A percentile compares a stretch with the other conserved stretches of the same genome.
phyloP scores from a whole-genome alignment of 2,797 vertebrate species.

The Morelia viridis region DNA sequence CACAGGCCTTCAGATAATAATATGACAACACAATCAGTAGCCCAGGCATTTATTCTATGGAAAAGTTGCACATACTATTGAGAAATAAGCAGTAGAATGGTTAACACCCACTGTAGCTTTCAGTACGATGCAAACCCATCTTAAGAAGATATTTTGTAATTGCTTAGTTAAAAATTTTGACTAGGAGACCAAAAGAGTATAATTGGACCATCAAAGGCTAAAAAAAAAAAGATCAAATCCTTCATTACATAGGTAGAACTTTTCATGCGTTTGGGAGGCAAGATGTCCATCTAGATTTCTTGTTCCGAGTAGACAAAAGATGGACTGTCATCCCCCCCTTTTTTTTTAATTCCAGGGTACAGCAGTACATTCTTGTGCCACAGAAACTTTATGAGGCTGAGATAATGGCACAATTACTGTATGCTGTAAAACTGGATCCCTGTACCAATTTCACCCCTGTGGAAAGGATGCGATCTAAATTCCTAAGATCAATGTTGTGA shows the following conservation, averaged over 20 bases:
- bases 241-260: no score
- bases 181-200: no score
- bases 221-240: no score
- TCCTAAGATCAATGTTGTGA: neutral
- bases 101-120: neutral
- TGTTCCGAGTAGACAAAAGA: no score
- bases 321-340: no score
- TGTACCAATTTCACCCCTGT: neutral
- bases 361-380: no score
- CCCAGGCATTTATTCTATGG: neutral
- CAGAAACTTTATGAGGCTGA: no score
- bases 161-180: neutral
- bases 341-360: no score
- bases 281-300: no score
- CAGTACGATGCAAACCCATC: neutral
- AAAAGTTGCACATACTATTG: neutral
- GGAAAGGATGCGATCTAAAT: neutral
- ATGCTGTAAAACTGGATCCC: neutral
- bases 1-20: neutral
- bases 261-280: no score
- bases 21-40: neutral
- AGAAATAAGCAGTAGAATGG: neutral
- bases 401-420: neutral
- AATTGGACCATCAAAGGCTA: no score
- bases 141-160: neutral